These are phyloP conservation scores for Antitype chi DNA, from an alignment of 2,888 invertebrate genomes.

Conservation along the genomic window DNA sequence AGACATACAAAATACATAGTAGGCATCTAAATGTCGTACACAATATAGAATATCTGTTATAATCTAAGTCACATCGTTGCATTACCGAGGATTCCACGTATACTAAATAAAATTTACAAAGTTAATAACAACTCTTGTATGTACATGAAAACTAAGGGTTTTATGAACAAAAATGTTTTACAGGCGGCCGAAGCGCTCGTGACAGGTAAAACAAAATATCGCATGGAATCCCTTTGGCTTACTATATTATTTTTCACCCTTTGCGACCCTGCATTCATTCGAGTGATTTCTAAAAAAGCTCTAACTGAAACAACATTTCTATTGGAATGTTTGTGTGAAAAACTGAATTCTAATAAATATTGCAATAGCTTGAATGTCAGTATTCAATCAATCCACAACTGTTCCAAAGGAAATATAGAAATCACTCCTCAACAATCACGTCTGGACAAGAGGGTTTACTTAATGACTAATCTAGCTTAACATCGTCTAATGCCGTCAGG, in stretches of 20 bases:
- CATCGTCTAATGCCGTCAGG: slow-evolving; percentile 85
- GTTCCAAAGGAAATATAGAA: slow-evolving; percentile 68
- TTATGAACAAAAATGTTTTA: slow-evolving; percentile 40
- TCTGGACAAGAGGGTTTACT: slow-evolving; percentile 27
- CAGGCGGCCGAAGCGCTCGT: slow-evolving; percentile 28
- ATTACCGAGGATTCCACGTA: slow-evolving; percentile 76
- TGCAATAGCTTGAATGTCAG: slow-evolving; percentile 69
- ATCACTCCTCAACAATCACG: slow-evolving; percentile 73
- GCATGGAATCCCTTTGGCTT: slow-evolving; percentile 78
- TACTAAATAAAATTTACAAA: slow-evolving; percentile 44
- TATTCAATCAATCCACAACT: slow-evolving; percentile 65
- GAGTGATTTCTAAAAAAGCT: slow-evolving; percentile 81
- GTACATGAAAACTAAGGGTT: slow-evolving; percentile 23
- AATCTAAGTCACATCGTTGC: slow-evolving; percentile 77
- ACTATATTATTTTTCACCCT: slow-evolving; percentile 74
- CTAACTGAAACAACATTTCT: slow-evolving; percentile 60
- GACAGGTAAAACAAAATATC: slow-evolving; percentile 67
- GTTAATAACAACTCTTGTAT: slow-evolving; percentile 38
- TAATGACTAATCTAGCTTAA: slow-evolving; percentile 79
- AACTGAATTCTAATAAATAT: slow-evolving; percentile 60
- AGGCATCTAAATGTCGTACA: slow-evolving; percentile 57
- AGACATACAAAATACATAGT: slow-evolving; percentile 55
- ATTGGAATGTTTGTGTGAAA: slow-evolving; percentile 76
- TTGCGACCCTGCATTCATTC: slow-evolving; percentile 80
- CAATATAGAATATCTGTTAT: slow-evolving; percentile 56